Evolutionary conservation across 2,113 vertebrate species (phyloP), one percentile per base, ranked within the genome.

Genomic region (Craseonycteris thonglongyai): DNA sequence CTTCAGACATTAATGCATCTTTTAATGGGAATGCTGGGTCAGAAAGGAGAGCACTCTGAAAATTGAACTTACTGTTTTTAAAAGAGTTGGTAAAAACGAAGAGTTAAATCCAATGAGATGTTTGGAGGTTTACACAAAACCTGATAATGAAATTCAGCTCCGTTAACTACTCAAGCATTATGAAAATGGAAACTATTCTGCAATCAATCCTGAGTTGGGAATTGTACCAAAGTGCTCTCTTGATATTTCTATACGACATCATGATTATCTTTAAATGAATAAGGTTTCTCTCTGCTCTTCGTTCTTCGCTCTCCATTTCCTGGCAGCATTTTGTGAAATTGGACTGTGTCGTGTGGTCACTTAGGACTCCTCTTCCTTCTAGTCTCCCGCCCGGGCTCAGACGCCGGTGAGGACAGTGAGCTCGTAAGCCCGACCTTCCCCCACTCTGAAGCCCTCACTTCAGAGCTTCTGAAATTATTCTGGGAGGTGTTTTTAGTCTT

Each of bases 271-370:
- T 18, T 33, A 40, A 58, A 30, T 3, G 8, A 72, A 61, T 7
- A 3, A 0, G 22, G 12, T 16, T 35, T 61, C 71, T 22, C 78
- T 26, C 61, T 5, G 2, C 0, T 7, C 19, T 22, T 4, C n/a
- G 4, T 22, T 13, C 15, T 74, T 26, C 7, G 47, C 47, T 30
- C 3, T 21, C 26, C 22, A 0, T 10, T 26, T 47, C 11, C 10
- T 3, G 8, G 68, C 40, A 1, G 30, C 0, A 5, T 13, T 51
- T 10, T 28, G 42, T 11, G 30, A 35, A 6, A 6, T 3, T 16
- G 10, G 75, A 3, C 2, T 7, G 14, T 9, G 47, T 21, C 7
- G 33, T 11, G 65, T 9, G 0, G 2, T 5, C 11, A 16, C 0
- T 2, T 24, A 16, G 65, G 10, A 5, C 24, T 13, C 51, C 2